phyloP scores from a whole-genome alignment of 2,797 vertebrate genomes.

The Acropternis orthonyx region DNA sequence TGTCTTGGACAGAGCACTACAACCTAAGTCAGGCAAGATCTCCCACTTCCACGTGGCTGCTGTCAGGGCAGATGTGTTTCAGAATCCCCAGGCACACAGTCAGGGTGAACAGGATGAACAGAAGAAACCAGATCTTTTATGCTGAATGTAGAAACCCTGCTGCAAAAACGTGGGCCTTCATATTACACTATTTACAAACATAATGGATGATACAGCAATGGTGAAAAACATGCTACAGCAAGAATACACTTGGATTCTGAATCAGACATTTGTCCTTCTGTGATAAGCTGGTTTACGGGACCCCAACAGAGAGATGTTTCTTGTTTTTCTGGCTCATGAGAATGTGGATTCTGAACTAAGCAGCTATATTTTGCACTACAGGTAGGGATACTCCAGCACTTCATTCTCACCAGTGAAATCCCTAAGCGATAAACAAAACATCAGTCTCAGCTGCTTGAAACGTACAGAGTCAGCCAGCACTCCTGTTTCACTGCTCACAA shows the following conservation, averaged over 20 bases:
- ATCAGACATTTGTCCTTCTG: not conserved
- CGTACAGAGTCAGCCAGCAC: not conserved
- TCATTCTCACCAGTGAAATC: not conserved
- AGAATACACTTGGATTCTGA: not conserved
- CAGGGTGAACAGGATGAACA: not conserved
- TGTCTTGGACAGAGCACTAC: not conserved
- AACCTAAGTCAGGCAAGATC: not conserved
- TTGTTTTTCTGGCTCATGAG: not conserved
- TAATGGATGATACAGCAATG: not conserved
- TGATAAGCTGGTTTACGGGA: not conserved
- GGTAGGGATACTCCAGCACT: not conserved
- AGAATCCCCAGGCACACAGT: not conserved
- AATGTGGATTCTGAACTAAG: not conserved
- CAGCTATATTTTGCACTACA: not conserved
- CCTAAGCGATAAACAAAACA: not conserved
- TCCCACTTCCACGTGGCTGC: rapidly evolving
- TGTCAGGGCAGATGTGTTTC: not conserved
- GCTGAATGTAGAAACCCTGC: not conserved
- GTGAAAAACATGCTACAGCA: not conserved
- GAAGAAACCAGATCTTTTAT: not conserved
- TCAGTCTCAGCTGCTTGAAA: not conserved
- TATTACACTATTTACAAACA: not conserved
- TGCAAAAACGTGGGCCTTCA: not conserved
- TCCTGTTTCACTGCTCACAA: not conserved
- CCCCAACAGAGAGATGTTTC: not conserved